Evolutionary conservation across 1,140 invertebrate genomes (phyloP).

Genomic region (Mya arenaria): DNA sequence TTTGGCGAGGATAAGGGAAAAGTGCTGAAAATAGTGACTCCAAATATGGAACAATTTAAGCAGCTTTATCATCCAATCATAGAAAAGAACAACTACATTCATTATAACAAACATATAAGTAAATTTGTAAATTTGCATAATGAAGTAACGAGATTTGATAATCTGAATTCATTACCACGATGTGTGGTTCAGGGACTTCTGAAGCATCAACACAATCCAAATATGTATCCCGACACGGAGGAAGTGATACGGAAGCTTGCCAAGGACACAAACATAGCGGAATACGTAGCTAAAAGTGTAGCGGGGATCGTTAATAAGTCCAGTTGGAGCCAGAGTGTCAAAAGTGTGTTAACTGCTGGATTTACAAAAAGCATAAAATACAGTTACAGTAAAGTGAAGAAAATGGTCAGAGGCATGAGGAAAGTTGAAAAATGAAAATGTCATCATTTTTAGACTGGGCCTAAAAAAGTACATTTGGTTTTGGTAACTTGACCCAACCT

Average conservation of each 20-base stretch:
- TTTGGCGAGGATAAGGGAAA: slow-evolving; percentile 99
- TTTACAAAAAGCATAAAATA: slow-evolving; percentile 77
- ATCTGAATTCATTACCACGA: slow-evolving; percentile 92
- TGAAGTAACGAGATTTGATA: slow-evolving; percentile 87
- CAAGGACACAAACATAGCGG: slow-evolving; percentile 87
- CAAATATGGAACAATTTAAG: slow-evolving; percentile 90
- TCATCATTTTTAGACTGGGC: no score
- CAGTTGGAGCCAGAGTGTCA: slow-evolving; percentile 92
- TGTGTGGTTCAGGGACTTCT: slow-evolving; percentile 65
- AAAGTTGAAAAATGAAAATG: background rate
- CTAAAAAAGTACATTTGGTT: no score
- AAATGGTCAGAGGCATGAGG: slow-evolving; percentile 69
- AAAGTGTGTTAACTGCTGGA: slow-evolving; percentile 93
- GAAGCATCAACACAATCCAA: slow-evolving; percentile 67
- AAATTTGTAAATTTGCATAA: slow-evolving; percentile 87
- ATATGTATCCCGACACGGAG: slow-evolving; percentile 87
- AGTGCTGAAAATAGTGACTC: slow-evolving; percentile 94
- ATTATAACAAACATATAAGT: slow-evolving; percentile 62
- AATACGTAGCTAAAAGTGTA: slow-evolving; percentile 86
- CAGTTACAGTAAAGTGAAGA: slow-evolving; percentile 74
- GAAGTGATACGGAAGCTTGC: slow-evolving; percentile 90
- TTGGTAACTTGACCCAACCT: no score
- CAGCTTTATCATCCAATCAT: slow-evolving; percentile 86
- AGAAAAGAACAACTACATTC: slow-evolving; percentile 76
- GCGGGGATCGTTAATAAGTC: slow-evolving; percentile 81